Percentiles rank a stretch among this genome's conserved stretches.
Evolutionary conservation across 2,797 vertebrate species (phyloP).

Genomic region (Sternotherus odoratus): DNA sequence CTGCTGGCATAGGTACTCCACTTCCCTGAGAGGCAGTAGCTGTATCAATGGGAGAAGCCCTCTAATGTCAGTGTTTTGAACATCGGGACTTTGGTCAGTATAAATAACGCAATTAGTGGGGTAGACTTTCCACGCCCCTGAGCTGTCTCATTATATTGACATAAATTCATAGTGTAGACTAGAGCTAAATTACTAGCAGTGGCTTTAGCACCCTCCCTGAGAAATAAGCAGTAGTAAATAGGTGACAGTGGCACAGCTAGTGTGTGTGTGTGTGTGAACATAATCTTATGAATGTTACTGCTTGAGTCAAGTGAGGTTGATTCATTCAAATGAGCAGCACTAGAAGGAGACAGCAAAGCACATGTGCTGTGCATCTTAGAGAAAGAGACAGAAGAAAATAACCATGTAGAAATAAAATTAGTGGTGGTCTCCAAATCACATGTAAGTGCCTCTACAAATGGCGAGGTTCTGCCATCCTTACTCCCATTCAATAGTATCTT

Average conservation of each 20-base stretch:
- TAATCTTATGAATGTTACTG: neutral
- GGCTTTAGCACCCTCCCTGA: too few relatives aligned
- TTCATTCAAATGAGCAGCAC: neutral
- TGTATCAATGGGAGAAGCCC: too few relatives aligned
- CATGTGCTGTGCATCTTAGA: neutral
- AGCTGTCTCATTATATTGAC: too few relatives aligned
- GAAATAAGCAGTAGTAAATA: neutral
- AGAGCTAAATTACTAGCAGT: too few relatives aligned
- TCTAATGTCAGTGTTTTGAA: too few relatives aligned
- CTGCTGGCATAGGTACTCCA: too few relatives aligned
- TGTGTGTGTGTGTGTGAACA: neutral
- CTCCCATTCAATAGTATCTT: fast-evolving
- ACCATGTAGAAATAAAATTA: neutral
- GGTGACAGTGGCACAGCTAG: neutral
- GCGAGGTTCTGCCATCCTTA: neutral
- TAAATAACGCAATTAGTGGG: too few relatives aligned
- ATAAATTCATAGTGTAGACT: too few relatives aligned
- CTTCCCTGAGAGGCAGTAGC: too few relatives aligned
- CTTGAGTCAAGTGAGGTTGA: neutral
- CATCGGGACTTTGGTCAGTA: too few relatives aligned
- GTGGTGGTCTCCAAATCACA: too few relatives aligned
- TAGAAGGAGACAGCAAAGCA: neutral
- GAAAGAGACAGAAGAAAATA: neutral
- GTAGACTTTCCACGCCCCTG: too few relatives aligned
- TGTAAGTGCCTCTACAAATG: neutral